Conservation (phyloP, 2,797 vertebrate genomes). For the Rhinogobio ventralis region DNA sequence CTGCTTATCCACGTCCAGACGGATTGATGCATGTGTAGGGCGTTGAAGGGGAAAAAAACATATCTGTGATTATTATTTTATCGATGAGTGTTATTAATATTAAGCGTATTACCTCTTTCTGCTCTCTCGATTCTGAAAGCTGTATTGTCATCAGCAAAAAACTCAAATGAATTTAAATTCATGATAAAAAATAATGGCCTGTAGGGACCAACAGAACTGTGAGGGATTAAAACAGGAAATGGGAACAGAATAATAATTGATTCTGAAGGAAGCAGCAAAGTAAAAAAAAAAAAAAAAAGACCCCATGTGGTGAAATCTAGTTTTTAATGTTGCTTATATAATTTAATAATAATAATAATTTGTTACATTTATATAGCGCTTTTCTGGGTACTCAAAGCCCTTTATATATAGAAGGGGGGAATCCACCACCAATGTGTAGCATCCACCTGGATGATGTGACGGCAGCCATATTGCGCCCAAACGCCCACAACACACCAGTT, state of each 20-base stretch:
- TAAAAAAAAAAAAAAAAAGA: not conserved
- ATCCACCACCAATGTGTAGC: too few species aligned
- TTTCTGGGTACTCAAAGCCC: too few species aligned
- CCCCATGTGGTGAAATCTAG: not conserved
- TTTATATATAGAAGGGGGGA: too few species aligned
- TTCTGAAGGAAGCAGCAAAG: slow-evolving; percentile 7
- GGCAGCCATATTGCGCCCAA: too few species aligned
- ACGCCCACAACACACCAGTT: too few species aligned
- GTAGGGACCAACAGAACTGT: slow-evolving; percentile 21
- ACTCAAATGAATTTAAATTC: slow-evolving; percentile 27
- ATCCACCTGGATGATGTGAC: too few species aligned
- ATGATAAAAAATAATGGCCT: slow-evolving; percentile 48
- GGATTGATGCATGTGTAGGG: slow-evolving; percentile 59
- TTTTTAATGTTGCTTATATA: not conserved
- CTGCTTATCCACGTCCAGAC: slow-evolving; percentile 60
- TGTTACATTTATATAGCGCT: too few species aligned
- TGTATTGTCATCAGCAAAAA: slow-evolving; percentile 27
- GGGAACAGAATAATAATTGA: slow-evolving; percentile 30
- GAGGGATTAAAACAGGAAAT: slow-evolving; percentile 39
- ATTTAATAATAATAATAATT: too few species aligned
- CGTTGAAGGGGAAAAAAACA: slow-evolving; percentile 33
- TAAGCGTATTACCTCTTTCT: slow-evolving; percentile 12
- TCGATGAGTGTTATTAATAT: slow-evolving; percentile 41
- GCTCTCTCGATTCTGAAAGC: not conserved
- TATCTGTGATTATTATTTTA: slow-evolving; percentile 56